These are phyloP conservation scores for Danio albolineatus DNA, from an alignment of 2,797 vertebrate genomes.

Conservation along the genomic window DNA sequence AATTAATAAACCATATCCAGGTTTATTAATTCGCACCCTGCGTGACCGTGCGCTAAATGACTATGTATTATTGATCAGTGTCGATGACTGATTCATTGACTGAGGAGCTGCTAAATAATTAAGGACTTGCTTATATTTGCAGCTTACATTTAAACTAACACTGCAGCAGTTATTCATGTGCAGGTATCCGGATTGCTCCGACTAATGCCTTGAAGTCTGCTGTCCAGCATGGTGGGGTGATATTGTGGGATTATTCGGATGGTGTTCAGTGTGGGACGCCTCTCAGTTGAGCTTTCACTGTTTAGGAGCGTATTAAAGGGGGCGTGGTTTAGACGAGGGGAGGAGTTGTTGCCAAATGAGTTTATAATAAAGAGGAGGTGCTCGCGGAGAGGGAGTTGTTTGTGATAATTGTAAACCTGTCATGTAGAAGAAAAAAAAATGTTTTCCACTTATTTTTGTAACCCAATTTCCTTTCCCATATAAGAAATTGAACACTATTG, in stretches of 20 bases:
- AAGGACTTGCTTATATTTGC: conserved; percentile 1
- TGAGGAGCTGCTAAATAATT: conserved; percentile 29
- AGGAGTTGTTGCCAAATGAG: neutral
- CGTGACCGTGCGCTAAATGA: conserved; percentile 16
- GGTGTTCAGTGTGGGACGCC: conserved; percentile 28
- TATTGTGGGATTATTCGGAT: conserved; percentile 10
- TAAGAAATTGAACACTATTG: no score
- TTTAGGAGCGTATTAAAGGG: neutral
- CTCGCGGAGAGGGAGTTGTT: neutral
- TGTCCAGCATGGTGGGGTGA: conserved; percentile 20
- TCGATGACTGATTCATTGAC: conserved; percentile 42
- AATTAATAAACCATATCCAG: conserved; percentile 44
- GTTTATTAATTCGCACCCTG: conserved; percentile 35
- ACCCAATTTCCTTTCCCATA: no score
- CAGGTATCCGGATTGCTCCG: conserved; percentile 20
- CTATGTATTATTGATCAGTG: conserved; percentile 42
- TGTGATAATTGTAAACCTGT: neutral
- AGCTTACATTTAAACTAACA: neutral
- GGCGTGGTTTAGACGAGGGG: neutral
- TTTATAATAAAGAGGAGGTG: neutral
- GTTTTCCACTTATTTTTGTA: neutral
- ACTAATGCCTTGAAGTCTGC: conserved; percentile 18
- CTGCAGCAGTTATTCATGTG: neutral
- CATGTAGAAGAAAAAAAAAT: no score
- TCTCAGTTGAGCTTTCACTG: conserved; percentile 8